Base-by-base conservation (phyloP, 2,888 invertebrate species). In the Physocephala rufipes region DNA sequence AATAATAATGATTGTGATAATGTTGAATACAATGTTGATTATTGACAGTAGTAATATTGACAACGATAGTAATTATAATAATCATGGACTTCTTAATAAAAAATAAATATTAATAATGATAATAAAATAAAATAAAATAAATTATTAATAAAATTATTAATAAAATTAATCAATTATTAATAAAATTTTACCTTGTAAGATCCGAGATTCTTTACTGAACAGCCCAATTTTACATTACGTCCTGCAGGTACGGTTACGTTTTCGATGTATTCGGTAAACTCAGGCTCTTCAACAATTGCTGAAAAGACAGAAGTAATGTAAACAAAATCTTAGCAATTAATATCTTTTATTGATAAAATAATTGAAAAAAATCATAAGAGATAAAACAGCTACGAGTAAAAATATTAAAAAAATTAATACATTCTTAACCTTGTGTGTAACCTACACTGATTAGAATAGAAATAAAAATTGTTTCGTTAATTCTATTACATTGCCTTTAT, bases 181-280 rank as follows among this genome's bases (percentile, higher is more conserved):
- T 61, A 16, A 12, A 30, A 36, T n/a, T 61, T 28, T 59, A 95
- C 96, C 92, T 95, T 96, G 85, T 94, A 95, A 58, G 93, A 91
- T 79, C 95, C 95, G 74, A 96, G 90, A 87, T 96, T 94, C 87
- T 95, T 95, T 79, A 96, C 96, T 49, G 94, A 93, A 87, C 96
- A 96, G 70, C 95, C 93, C 80, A 96, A 90, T 82, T 93, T 94
- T 80, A 95, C 94, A 86, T 92, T 94, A 78, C 95, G 90, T 76
- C 96, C 96, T 74, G 95, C 94, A 81, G 86, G 87, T 82, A 86
- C 94, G 74, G 95, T 96, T 82, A 94, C 92, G 88, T 96, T 96
- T 87, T 94, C 93, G 84, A 96, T 95, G 82, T 93, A 91, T 86
- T 95, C 95, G 74, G 94, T 91, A 87, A 96, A 96, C 87, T 95